Evolutionary conservation across 2,113 vertebrate genomes (phyloP).

Genomic region (Micromys minutus): DNA sequence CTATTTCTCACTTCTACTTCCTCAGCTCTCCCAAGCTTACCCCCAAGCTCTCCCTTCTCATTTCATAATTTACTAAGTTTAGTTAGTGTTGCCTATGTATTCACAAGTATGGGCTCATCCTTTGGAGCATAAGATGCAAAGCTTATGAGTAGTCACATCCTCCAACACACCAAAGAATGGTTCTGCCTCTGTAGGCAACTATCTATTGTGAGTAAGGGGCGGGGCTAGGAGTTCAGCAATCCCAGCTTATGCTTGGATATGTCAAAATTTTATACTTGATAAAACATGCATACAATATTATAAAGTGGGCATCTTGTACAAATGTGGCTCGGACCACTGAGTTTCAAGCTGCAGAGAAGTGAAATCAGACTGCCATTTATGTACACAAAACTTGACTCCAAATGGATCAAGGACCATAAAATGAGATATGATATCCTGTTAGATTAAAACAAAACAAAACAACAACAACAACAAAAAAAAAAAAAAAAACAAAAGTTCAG

Average conservation of each 20-base stretch:
- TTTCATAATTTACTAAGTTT: not conserved
- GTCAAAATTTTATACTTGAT: not conserved
- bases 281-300: not conserved
- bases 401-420: not conserved
- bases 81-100: too few relatives aligned
- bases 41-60: not conserved
- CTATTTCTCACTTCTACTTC: not conserved
- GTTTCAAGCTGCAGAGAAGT: not conserved
- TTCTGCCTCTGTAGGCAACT: not conserved
- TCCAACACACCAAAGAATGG: too few relatives aligned
- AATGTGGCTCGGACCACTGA: not conserved
- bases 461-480: too few relatives aligned
- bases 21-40: not conserved
- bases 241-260: not conserved
- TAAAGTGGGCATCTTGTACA: not conserved
- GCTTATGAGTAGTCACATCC: not conserved
- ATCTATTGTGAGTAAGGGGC: not conserved
- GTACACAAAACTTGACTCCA: not conserved
- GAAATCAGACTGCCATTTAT: not conserved
- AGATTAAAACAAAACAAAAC: too few relatives aligned
- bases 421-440: not conserved
- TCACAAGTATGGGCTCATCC: not conserved
- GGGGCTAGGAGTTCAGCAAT: not conserved
- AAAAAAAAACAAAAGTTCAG: too few relatives aligned
- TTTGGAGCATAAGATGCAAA: not conserved